Percentiles rank a stretch among this genome's conserved stretches.
phyloP scores from a whole-genome alignment of 2,113 vertebrate species.

The Myrmophylax atrothorax region DNA sequence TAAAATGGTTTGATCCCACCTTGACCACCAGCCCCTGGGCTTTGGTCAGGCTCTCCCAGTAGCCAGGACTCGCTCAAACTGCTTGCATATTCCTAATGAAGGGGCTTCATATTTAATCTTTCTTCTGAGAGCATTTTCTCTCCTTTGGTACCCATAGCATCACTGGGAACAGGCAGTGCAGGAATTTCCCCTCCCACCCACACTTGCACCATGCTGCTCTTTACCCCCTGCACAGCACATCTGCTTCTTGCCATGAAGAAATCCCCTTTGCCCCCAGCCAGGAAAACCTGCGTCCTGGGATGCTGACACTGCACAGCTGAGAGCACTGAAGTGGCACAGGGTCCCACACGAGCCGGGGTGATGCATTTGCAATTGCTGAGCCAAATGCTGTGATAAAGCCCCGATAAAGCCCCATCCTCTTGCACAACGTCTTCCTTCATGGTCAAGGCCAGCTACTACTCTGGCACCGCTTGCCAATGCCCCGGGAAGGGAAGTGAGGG shows the following conservation, averaged over 20 bases:
- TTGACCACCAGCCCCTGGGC: neutral
- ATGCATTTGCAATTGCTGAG: rapidly evolving
- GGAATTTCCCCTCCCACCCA: neutral
- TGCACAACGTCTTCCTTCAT: neutral
- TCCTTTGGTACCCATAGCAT: neutral
- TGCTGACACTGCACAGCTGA: neutral
- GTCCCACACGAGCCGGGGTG: rapidly evolving
- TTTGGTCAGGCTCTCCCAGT: neutral
- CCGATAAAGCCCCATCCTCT: neutral
- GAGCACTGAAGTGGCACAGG: neutral
- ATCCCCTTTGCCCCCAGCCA: neutral
- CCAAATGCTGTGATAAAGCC: neutral
- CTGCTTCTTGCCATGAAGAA: rapidly evolving
- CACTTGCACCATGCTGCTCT: rapidly evolving
- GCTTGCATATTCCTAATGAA: neutral
- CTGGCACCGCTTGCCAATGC: neutral
- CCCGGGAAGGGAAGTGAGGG: neutral
- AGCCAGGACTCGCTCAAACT: neutral
- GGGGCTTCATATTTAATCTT: neutral
- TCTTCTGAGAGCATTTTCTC: neutral
- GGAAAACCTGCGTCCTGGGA: neutral
- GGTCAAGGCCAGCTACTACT: neutral
- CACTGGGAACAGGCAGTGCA: neutral
- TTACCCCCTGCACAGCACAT: neutral
- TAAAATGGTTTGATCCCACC: neutral